Evolutionary conservation across 2,888 invertebrate species (phyloP).

Genomic region (Amiota communis): DNA sequence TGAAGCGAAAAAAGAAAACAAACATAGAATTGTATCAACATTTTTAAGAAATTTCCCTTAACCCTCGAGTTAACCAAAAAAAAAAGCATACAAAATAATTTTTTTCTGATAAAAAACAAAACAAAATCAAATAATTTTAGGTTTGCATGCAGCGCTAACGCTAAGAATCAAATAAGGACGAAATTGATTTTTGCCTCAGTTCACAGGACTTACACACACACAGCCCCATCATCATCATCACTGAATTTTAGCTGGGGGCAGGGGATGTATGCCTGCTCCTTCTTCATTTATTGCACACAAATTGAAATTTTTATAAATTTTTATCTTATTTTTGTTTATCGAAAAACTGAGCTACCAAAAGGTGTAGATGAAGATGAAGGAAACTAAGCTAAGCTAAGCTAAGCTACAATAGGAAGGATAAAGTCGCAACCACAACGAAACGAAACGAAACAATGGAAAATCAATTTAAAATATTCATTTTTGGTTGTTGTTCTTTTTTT

Average conservation of each 20-base stretch:
- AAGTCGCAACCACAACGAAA: too few species aligned
- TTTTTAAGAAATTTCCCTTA: too few species aligned
- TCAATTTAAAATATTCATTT: conserved; percentile 62
- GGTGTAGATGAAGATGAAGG: too few species aligned
- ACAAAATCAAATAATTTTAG: conserved; percentile 53
- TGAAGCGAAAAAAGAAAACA: too few species aligned
- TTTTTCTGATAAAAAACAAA: too few species aligned
- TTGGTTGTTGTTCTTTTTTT: neutral
- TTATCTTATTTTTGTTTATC: conserved; percentile 55
- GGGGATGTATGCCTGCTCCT: neutral
- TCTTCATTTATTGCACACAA: conserved; percentile 53
- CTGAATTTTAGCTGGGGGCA: neutral
- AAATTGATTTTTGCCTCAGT: conserved; percentile 18
- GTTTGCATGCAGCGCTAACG: too few species aligned
- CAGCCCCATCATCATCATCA: neutral
- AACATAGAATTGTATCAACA: too few species aligned
- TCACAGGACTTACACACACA: too few species aligned
- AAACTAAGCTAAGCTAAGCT: conserved; percentile 45
- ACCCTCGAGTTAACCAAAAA: too few species aligned
- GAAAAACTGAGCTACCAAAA: conserved; percentile 6
- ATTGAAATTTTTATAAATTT: conserved; percentile 67
- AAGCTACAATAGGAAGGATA: conserved; percentile 52
- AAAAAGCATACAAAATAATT: conserved; percentile 46
- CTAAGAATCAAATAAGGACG: too few species aligned
- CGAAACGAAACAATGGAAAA: conserved; percentile 61